phyloP scores from a whole-genome alignment of 1,140 invertebrate species.

The Pogonomyrmex californicus region DNA sequence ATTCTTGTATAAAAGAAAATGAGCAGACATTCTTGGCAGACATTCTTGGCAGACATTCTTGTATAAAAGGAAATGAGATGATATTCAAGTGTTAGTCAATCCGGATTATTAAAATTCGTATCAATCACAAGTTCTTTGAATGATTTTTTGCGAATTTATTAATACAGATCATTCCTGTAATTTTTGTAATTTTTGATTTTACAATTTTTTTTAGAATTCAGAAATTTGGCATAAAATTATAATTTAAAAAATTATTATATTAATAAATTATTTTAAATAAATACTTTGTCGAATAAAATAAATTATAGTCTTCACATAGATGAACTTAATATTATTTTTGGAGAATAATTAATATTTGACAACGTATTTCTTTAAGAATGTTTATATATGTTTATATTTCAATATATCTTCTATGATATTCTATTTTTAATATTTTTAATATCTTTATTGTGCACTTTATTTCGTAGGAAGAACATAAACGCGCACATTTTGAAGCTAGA shows the following conservation, averaged over 20 bases:
- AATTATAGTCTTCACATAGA: background rate
- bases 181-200: background rate
- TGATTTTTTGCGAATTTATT: background rate
- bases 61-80: background rate
- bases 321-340: background rate
- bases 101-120: background rate
- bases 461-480: background rate
- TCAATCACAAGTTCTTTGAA: too few relatives aligned
- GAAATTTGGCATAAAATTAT: background rate
- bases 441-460: background rate
- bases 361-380: background rate
- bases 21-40: too few relatives aligned
- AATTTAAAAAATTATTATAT: too few relatives aligned
- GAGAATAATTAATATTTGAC: background rate
- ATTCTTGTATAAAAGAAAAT: background rate
- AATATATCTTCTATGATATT: background rate
- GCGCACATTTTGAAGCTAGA: constrained; percentile 1
- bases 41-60: background rate
- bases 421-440: background rate
- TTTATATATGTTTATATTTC: background rate
- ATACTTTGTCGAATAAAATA: background rate
- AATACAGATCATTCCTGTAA: background rate
- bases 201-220: background rate
- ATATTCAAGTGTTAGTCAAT: background rate
- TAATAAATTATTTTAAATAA: background rate